Percentiles rank a stretch among this genome's conserved stretches.
phyloP scores from a whole-genome alignment of 2,797 vertebrate species.

The Odontamblyopus lacepedii region DNA sequence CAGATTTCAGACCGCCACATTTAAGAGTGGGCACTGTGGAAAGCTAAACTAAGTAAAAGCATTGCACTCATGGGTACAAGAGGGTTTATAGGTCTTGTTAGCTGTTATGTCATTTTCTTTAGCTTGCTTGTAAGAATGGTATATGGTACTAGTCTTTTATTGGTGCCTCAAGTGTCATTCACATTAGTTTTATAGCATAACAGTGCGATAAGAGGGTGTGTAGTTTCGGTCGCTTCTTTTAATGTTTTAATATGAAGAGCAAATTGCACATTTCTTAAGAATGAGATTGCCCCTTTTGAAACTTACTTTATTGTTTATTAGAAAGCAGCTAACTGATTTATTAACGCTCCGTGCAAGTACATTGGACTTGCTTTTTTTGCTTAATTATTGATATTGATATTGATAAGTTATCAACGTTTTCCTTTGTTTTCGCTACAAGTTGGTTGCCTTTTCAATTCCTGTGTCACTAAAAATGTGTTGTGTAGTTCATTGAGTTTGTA shows the following conservation, averaged over 20 bases:
- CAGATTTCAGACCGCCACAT: background rate
- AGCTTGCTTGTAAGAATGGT: background rate
- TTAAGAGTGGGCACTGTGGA: background rate
- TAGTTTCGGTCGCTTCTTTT: background rate
- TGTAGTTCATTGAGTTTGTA: no score
- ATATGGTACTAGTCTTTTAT: background rate
- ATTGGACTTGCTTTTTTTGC: no score
- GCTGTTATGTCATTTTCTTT: conserved; percentile 1
- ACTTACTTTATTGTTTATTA: no score
- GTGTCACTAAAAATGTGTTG: no score
- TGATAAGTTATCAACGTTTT: no score
- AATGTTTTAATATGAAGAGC: background rate
- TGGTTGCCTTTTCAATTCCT: no score
- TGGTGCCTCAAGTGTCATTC: background rate
- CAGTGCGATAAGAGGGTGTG: background rate
- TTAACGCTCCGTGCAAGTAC: no score
- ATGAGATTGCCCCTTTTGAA: no score
- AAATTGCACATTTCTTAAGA: background rate
- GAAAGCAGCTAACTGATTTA: no score
- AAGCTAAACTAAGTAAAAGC: background rate
- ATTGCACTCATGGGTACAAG: background rate
- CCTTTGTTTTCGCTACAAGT: no score
- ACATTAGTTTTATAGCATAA: background rate
- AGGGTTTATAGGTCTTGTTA: background rate
- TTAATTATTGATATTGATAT: no score